A percentile compares a stretch with the other conserved stretches of the same genome.
These are phyloP conservation scores for Hipparchia semele DNA, from an alignment of 2,888 invertebrate species.

Conservation along the genomic window DNA sequence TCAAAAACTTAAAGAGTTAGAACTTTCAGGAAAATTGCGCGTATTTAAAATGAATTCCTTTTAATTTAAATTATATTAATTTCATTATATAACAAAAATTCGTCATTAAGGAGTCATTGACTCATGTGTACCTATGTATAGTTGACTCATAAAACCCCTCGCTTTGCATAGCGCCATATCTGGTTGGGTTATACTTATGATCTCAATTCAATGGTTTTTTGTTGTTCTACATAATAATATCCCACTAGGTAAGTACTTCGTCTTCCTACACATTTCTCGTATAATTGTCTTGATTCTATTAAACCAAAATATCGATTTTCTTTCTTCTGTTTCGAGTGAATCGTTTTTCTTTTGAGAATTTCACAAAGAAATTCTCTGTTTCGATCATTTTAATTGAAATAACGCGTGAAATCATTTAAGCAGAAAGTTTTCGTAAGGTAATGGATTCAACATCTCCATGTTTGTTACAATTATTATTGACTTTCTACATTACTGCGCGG, in stretches of 20 bases:
- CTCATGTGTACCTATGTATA: not conserved
- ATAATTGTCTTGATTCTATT: not conserved
- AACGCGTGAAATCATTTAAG: conserved; percentile 8
- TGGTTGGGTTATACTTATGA: not conserved
- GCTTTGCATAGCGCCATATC: not conserved
- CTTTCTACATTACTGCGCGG: conserved; percentile 15
- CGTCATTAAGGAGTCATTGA: conserved; percentile 11
- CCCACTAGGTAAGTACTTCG: not conserved
- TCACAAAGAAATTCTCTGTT: not conserved
- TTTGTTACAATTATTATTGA: not conserved
- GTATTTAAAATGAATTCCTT: not conserved
- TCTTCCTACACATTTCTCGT: not conserved
- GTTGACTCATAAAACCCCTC: not conserved
- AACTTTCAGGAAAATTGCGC: not conserved
- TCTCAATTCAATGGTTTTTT: conserved; percentile 1
- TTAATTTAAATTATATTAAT: not conserved
- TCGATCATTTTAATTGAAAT: not conserved
- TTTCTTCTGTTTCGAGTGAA: no score
- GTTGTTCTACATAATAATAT: no score
- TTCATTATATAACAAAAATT: not conserved
- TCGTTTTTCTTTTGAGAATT: not conserved
- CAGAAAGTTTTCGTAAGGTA: conserved; percentile 9
- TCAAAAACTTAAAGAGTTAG: no score
- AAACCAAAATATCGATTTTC: no score
- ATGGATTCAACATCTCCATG: conserved; percentile 8